Conservation (phyloP, 64 coral and sea anemone species). For the Porites australiensis region DNA sequence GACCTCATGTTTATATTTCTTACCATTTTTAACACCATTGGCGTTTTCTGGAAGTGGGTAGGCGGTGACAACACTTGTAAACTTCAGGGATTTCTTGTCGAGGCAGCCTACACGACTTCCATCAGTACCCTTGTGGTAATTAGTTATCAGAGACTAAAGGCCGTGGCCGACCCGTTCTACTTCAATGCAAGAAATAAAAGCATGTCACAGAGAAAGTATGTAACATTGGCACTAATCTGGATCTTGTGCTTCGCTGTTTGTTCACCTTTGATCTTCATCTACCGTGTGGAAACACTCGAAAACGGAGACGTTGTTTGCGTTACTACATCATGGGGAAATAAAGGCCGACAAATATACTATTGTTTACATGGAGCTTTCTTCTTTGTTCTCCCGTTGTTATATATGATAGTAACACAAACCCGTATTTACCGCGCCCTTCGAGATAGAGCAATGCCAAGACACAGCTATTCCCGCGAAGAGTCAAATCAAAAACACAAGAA, state of each 20-base stretch:
- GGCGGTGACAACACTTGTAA: conserved; percentile 48
- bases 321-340: conserved; percentile 18
- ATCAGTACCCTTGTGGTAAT: conserved; percentile 38
- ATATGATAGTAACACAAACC: conserved; percentile 10
- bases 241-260: too few species aligned
- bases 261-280: too few species aligned
- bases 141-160: conserved; percentile 28
- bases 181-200: background rate
- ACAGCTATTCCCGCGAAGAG: background rate
- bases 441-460: background rate
- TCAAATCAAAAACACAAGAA: conserved; percentile 1
- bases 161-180: background rate
- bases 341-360: conserved; percentile 24
- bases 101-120: conserved; percentile 27
- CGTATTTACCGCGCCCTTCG: background rate
- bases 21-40: background rate
- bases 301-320: too few species aligned
- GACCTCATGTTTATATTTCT: conserved; percentile 47
- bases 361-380: background rate
- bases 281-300: background rate
- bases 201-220: too few species aligned
- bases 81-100: conserved; percentile 42
- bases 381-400: conserved; percentile 4
- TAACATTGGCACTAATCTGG: too few species aligned
- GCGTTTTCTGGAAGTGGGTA: conserved; percentile 4